Evolutionary conservation across 2,888 invertebrate genomes (phyloP).

Genomic region (Drosophila kambysellisi): DNA sequence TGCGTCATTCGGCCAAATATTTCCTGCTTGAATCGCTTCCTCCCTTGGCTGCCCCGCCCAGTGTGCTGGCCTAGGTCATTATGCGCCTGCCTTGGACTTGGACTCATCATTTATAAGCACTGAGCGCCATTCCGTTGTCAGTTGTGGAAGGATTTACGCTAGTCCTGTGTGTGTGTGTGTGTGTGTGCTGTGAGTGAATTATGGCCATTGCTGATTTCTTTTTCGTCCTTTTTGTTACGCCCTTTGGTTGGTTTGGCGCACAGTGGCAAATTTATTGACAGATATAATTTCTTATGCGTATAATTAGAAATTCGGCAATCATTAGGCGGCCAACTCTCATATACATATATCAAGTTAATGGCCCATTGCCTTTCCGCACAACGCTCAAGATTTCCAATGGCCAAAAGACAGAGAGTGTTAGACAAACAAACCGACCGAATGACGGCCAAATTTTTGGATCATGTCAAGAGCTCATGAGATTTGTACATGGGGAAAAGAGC

Average conservation of each 20-base stretch:
- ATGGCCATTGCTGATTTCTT: conserved; percentile 76
- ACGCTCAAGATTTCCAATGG: conserved; percentile 53
- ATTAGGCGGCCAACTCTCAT: conserved; percentile 70
- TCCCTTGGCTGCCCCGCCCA: conserved; percentile 19
- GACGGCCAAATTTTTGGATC: conserved; percentile 14
- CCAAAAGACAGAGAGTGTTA: conserved; percentile 24
- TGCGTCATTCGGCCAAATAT: conserved; percentile 76
- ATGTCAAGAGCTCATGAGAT: conserved; percentile 14
- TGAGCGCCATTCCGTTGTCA: conserved; percentile 75
- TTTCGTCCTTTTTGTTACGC: conserved; percentile 65
- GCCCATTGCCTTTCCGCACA: conserved; percentile 67
- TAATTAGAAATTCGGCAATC: conserved; percentile 82
- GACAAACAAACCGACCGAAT: conserved; percentile 22
- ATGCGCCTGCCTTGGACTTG: conserved; percentile 63
- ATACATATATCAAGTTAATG: conserved; percentile 80
- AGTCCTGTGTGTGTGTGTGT: conserved; percentile 50
- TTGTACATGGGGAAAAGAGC: background rate
- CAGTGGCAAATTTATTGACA: conserved; percentile 83
- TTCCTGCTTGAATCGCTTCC: conserved; percentile 49
- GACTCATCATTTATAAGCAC: conserved; percentile 79
- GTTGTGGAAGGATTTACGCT: conserved; percentile 76
- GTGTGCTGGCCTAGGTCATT: conserved; percentile 69
- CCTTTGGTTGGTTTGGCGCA: conserved; percentile 24
- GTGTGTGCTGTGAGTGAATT: conserved; percentile 77
- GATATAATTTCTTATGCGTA: conserved; percentile 81